A percentile compares a stretch with the other conserved stretches of the same genome.
These are phyloP conservation scores for Lacerta bilineata DNA, from an alignment of 2,797 vertebrate genomes.

Conservation along the genomic window DNA sequence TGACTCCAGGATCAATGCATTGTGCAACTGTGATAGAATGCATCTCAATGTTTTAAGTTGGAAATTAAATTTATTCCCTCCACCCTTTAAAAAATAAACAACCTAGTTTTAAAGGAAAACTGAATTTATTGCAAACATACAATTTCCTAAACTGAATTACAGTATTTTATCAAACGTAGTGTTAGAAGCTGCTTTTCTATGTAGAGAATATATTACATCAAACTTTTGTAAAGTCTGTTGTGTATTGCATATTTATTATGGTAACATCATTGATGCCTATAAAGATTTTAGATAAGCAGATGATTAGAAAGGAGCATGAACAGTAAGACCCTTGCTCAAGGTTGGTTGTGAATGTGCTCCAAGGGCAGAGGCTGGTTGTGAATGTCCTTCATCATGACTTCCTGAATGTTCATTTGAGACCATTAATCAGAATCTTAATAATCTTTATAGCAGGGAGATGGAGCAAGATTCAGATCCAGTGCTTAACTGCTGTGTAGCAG, in stretches of 20 bases:
- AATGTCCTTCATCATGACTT: background rate
- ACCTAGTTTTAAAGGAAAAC: background rate
- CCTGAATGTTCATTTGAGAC: background rate
- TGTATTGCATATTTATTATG: background rate
- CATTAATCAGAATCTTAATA: too few species aligned
- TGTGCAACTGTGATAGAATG: background rate
- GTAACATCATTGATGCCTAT: background rate
- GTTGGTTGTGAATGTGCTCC: background rate
- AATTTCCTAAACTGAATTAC: background rate
- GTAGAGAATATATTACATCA: background rate
- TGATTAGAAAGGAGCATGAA: background rate
- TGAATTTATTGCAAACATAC: background rate
- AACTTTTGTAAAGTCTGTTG: too few species aligned
- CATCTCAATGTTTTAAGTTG: background rate
- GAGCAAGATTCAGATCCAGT: background rate
- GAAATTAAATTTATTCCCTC: background rate
- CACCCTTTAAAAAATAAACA: background rate
- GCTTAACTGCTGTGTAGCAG: background rate
- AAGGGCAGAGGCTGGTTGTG: background rate
- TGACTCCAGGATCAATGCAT: background rate
- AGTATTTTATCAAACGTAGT: background rate
- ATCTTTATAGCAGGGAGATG: background rate
- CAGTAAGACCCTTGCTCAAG: background rate
- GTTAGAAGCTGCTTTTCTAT: background rate
- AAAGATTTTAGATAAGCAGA: background rate